Base-by-base conservation (phyloP, 2,888 invertebrate genomes). In the Elaeidobius kamerunicus region DNA sequence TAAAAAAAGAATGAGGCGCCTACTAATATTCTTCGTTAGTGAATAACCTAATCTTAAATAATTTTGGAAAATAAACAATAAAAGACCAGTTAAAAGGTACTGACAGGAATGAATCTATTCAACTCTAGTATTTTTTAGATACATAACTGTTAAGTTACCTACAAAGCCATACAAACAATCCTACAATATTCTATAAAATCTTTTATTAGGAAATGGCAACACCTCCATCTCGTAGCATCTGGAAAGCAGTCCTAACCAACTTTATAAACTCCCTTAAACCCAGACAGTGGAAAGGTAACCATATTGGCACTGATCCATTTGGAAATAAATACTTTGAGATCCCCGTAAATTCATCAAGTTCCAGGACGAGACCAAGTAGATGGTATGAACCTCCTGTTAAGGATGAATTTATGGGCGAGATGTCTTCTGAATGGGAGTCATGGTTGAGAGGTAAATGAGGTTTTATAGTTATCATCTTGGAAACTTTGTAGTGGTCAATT, bases 341-440 rank as follows among this genome's bases (percentile, higher is more conserved):
- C 56, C 82, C 85, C 20, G 77, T 84, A 28, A 75, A 85, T 67
- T 82, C 84, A 0, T 75, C 81, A 42, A 66, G 73, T 40, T 85
- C 85, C 0, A 85, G 84, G 69, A 77, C 84, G 39, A 83, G 77
- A 59, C 67, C 84, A 0, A 76, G 79, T 1, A 75, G 91, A 42
- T 90, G 85, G 84, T 91, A 88, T 72, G 82, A 81, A 43, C 88
- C 90, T 0, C 71, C 76, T 0, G 75, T 76, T 36, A 78, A 80
- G 14, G 76, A 78, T 34, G 80, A 83, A 54, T 87, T 86, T 62
- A 79, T 85, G 58, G 82, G 85, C 66, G 87, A 88, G 64, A 67
- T 89, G 62, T 88, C 92, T 0, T 81, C 88, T 1, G 92, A 92
- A 73, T 93, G 93, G 93, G 89, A 91, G 67, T 78, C 91, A 5